Evolutionary conservation across 2,797 vertebrate species (phyloP), one percentile per base, ranked within the genome.

Genomic region (Parotocinclus haroldoi): DNA sequence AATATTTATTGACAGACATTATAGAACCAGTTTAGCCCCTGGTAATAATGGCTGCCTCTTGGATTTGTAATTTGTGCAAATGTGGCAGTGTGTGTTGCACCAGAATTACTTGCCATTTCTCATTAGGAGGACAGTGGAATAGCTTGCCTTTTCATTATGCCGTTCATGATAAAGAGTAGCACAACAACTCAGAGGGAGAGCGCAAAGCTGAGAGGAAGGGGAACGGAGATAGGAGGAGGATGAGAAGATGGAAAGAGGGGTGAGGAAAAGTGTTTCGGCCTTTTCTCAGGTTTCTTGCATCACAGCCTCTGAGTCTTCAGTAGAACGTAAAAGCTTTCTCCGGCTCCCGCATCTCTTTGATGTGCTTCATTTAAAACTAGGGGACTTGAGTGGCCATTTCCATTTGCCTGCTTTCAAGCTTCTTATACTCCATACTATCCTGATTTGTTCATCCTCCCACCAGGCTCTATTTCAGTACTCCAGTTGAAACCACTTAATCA

Each of bases 301-400:
- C 79, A 80, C 79, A 85, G 81, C 79, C 79, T 84, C 84, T 82
- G 79, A 85, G 82, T 81, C 82, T 77, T 83, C 44, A 72, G 78
- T 71, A 69, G 81, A 82, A 85, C 83, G 39, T 72, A 56, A 70
- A 72, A 57, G 46, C 72, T 66, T 37, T 71, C 57, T 49, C 55
- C 16, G 55, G 83, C 87, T 84, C 84, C 80, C 80, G 81, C 76
- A 84, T 86, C 80, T 78, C 83, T 89, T 88, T 89, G 84, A 89
- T 85, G 84, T 62, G 64, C 63, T 83, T 88, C 83, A 86, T 89
- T 81, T 76, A 84, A 85, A 89, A 87, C 85, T 80, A 84, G 79
- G 65, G 78, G 80, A 80, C 76, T 72, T 53, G 71, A 80, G 81
- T 44, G 66, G 55, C 66, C 75, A 81, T 85, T 86, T 85, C 79